These are phyloP conservation scores for Serrognathus titanus DNA, from an alignment of 2,888 invertebrate species.

Conservation along the genomic window DNA sequence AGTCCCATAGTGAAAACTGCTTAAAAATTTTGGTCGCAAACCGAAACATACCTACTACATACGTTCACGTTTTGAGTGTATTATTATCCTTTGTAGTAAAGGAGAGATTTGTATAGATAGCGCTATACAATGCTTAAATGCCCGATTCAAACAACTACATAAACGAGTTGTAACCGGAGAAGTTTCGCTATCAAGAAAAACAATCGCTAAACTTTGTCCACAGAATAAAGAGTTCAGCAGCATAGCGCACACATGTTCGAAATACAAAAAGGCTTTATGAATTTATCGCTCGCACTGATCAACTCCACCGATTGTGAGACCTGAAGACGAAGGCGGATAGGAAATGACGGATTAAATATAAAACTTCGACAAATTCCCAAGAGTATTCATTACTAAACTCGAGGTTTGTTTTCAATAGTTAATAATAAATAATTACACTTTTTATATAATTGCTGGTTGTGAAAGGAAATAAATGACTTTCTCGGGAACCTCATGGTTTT, in stretches of 20 bases:
- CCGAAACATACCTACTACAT: not conserved
- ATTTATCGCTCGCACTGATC: too few relatives aligned
- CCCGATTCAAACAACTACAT: slow-evolving; percentile 27
- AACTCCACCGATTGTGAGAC: too few relatives aligned
- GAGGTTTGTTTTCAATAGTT: too few relatives aligned
- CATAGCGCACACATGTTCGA: not conserved
- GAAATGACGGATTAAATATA: too few relatives aligned
- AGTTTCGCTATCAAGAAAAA: slow-evolving; percentile 35
- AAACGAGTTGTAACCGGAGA: slow-evolving; percentile 36
- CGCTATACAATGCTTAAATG: slow-evolving; percentile 28
- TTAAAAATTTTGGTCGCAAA: too few relatives aligned
- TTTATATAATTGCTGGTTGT: too few relatives aligned
- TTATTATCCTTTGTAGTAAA: slow-evolving; percentile 10
- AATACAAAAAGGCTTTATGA: too few relatives aligned
- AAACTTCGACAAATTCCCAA: not conserved
- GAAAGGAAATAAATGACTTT: too few relatives aligned
- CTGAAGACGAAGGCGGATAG: too few relatives aligned
- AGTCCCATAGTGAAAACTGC: too few relatives aligned
- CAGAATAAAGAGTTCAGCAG: slow-evolving; percentile 26
- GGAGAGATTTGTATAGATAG: slow-evolving; percentile 29
- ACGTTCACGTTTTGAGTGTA: slow-evolving; percentile 11
- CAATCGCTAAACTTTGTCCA: slow-evolving; percentile 30
- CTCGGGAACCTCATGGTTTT: too few relatives aligned
- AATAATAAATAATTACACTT: too few relatives aligned
- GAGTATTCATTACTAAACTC: slow-evolving; percentile 4